A percentile compares a stretch with the other conserved stretches of the same genome.
Conservation (phyloP, 2,113 vertebrate species). For the Fulica atra region DNA sequence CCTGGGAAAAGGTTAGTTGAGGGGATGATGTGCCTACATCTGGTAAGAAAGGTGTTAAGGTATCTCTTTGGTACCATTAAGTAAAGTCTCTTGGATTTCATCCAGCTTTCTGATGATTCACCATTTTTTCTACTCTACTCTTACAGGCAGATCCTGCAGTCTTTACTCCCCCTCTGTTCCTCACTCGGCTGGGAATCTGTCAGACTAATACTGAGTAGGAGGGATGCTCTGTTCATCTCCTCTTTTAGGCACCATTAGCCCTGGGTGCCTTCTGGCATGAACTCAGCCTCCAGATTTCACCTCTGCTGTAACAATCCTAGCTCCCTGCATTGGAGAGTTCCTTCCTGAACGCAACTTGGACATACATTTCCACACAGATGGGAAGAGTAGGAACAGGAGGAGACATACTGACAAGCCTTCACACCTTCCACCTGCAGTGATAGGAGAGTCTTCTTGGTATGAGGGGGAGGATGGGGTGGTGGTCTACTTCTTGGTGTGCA, state of each 20-base stretch:
- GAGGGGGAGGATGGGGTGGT: not conserved
- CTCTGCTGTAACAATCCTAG: not conserved
- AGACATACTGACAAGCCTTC: not conserved
- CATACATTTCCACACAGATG: not conserved
- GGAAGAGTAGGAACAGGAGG: not conserved
- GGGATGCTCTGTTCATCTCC: not conserved
- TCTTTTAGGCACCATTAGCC: not conserved
- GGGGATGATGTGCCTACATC: not conserved
- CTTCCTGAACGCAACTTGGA: not conserved
- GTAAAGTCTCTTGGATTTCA: not conserved
- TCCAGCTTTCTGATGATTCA: not conserved
- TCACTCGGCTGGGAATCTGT: not conserved
- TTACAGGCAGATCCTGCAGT: not conserved
- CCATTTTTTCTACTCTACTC: not conserved
- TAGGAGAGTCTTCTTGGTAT: not conserved
- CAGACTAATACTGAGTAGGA: not conserved
- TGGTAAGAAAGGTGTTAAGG: not conserved
- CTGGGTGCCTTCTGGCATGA: not conserved
- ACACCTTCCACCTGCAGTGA: not conserved
- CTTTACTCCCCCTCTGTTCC: not conserved
- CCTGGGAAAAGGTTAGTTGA: not conserved
- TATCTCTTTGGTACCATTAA: not conserved
- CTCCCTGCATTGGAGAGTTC: not conserved
- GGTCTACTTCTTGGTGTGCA: not conserved
- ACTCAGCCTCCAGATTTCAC: not conserved